These are phyloP conservation scores for Quadroppia sp. DNA, from an alignment of 2,888 invertebrate genomes.

Conservation along the genomic window DNA sequence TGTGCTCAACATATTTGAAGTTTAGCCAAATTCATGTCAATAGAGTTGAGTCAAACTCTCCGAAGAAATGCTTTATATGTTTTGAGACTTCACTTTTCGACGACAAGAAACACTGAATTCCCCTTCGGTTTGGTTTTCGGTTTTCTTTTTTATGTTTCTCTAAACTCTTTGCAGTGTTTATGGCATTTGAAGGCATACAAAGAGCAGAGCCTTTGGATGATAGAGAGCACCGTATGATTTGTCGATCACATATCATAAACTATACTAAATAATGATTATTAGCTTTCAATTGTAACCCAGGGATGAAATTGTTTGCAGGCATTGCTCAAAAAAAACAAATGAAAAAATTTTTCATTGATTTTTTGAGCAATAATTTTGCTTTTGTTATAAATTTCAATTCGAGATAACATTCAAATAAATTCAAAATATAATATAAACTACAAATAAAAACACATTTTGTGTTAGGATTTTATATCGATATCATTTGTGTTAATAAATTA, in stretches of 20 bases:
- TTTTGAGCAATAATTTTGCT: too few relatives aligned
- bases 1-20: slow-evolving; percentile 31
- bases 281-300: slow-evolving; percentile 10
- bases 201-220: neutral
- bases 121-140: slow-evolving; percentile 17
- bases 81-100: neutral
- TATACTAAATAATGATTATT: neutral
- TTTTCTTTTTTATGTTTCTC: neutral
- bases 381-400: too few relatives aligned
- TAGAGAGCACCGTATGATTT: neutral
- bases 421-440: too few relatives aligned
- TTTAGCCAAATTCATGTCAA: slow-evolving; percentile 34
- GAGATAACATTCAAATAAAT: too few relatives aligned
- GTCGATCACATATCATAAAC: neutral
- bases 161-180: neutral
- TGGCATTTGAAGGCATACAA: neutral
- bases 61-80: neutral
- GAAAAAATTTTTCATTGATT: too few relatives aligned
- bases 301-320: neutral
- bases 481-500: too few relatives aligned
- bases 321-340: neutral
- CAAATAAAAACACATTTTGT: too few relatives aligned
- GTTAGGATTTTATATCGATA: too few relatives aligned
- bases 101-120: neutral
- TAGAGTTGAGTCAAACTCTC: slow-evolving; percentile 34